These are phyloP conservation scores for Elegia similella DNA, from an alignment of 2,888 invertebrate genomes.

Conservation along the genomic window DNA sequence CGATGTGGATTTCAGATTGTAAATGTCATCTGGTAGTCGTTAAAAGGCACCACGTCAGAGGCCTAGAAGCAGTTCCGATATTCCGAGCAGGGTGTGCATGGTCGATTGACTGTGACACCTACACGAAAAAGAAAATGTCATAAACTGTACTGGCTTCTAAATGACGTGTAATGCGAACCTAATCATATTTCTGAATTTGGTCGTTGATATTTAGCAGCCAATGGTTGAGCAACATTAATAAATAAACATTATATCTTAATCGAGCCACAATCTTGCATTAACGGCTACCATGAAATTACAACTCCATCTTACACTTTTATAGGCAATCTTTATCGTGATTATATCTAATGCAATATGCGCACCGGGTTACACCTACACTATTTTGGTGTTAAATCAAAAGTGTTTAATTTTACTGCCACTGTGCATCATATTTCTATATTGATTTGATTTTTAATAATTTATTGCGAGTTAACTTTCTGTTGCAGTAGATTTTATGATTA, in stretches of 20 bases:
- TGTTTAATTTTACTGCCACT: not conserved
- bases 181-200: slow-evolving; percentile 5
- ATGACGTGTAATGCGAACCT: slow-evolving; percentile 6
- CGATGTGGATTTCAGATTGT: not conserved
- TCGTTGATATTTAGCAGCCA: slow-evolving; percentile 1
- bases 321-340: slow-evolving; percentile 10
- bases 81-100: too few species aligned
- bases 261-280: slow-evolving; percentile 11
- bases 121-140: too few species aligned
- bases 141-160: not conserved
- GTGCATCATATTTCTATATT: not conserved
- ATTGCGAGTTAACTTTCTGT: too few species aligned
- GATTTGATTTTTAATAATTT: too few species aligned
- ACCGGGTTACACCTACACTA: not conserved
- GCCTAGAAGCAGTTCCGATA: too few species aligned
- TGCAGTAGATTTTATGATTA: too few species aligned
- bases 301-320: slow-evolving; percentile 12
- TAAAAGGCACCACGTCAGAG: too few species aligned
- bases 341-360: slow-evolving; percentile 10
- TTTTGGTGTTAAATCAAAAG: not conserved
- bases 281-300: slow-evolving; percentile 10
- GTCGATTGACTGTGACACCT: too few species aligned
- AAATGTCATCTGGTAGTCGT: too few species aligned
- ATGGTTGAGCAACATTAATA: not conserved
- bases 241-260: slow-evolving; percentile 10